phyloP scores from a whole-genome alignment of 1,140 invertebrate species.

The Heliconius hewitsoni region DNA sequence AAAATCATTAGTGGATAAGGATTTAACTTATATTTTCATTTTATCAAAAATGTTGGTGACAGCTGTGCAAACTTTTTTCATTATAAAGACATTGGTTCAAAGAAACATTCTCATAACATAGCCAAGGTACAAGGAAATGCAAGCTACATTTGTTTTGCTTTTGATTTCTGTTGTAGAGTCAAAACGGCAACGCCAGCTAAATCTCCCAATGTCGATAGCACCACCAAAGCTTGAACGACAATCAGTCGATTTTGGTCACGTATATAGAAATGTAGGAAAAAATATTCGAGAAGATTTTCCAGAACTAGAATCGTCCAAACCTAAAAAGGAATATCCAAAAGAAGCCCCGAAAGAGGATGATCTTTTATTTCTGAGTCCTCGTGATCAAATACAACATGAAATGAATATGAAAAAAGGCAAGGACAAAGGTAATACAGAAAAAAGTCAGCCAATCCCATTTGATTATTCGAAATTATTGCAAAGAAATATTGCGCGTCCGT shows the following conservation, averaged over 20 bases:
- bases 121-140: neutral
- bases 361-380: slow-evolving; percentile 36
- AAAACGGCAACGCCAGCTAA: neutral
- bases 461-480: slow-evolving; percentile 39
- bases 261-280: slow-evolving; percentile 30
- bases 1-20: too few species aligned
- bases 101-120: slow-evolving; percentile 12
- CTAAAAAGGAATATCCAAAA: neutral
- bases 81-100: slow-evolving; percentile 22
- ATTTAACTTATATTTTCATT: neutral
- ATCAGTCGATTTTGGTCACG: slow-evolving; percentile 44
- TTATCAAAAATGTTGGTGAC: neutral
- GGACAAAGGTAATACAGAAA: neutral
- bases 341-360: neutral
- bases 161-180: slow-evolving; percentile 1
- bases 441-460: neutral
- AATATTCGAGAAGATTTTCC: neutral
- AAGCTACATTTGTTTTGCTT: neutral
- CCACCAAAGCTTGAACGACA: neutral
- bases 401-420: slow-evolving; percentile 23
- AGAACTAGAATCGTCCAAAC: neutral
- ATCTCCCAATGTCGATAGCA: neutral
- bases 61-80: slow-evolving; percentile 6
- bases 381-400: slow-evolving; percentile 42
- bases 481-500: slow-evolving; percentile 32